These are phyloP conservation scores for Jordanella pulchra DNA, from an alignment of 2,797 vertebrate species.

Conservation along the genomic window DNA sequence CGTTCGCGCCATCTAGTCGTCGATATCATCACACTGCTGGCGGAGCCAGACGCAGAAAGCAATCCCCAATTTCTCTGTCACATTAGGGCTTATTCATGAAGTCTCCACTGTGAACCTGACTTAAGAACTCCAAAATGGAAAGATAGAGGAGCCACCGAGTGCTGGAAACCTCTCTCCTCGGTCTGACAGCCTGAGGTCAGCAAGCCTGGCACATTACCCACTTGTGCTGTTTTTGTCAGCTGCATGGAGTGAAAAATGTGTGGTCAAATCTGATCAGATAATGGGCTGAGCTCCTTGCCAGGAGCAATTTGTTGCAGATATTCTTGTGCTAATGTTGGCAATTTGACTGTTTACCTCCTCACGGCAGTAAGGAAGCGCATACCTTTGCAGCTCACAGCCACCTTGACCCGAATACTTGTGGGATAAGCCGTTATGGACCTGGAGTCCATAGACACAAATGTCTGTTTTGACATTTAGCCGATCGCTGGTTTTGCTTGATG, in stretches of 20 bases:
- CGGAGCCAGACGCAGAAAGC: constrained; percentile 65
- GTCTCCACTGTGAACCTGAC: constrained; percentile 54
- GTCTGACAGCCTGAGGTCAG: constrained; percentile 43
- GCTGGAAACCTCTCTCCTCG: constrained; percentile 17
- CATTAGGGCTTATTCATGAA: constrained; percentile 70
- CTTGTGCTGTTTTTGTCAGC: constrained; percentile 51
- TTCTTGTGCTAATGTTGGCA: constrained; percentile 46
- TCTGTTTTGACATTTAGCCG: constrained; percentile 23
- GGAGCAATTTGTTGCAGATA: constrained; percentile 59
- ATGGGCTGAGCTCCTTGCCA: constrained; percentile 48
- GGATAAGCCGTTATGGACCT: constrained; percentile 9
- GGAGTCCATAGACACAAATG: constrained; percentile 2
- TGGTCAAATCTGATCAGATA: constrained; percentile 63
- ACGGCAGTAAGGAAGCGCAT: not conserved
- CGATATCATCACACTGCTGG: constrained; percentile 54
- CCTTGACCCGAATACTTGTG: constrained; percentile 10
- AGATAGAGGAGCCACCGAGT: constrained; percentile 47
- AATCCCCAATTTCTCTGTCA: constrained; percentile 72
- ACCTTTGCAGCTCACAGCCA: not conserved
- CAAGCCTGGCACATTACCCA: constrained; percentile 41
- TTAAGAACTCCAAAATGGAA: constrained; percentile 54
- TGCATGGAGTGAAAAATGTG: constrained; percentile 46
- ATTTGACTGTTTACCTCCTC: constrained; percentile 47
- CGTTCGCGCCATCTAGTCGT: constrained; percentile 57
- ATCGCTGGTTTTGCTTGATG: constrained; percentile 21